Evolutionary conservation across 37 sponge, comb jelly and placozoan genomes (phyloP).

Genomic region (Hormiphora californensis): DNA sequence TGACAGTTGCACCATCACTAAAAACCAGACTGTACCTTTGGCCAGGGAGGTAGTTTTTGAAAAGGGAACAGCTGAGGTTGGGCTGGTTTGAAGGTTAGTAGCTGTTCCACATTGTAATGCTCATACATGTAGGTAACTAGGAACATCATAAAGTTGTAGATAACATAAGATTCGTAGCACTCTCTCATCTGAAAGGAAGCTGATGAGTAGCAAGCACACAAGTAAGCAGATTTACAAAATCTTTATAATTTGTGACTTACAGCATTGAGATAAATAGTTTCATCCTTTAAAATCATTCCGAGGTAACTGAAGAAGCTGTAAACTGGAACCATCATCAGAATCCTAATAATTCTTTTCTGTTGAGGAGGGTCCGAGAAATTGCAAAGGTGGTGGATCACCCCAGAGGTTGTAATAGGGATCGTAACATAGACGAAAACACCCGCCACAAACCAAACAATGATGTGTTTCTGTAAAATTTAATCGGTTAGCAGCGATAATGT

Average conservation of each 20-base stretch:
- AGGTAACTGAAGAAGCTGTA: conserved; percentile 34
- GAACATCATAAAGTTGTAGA: conserved; percentile 87
- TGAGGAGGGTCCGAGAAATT: conserved; percentile 83
- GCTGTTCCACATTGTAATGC: conserved; percentile 56
- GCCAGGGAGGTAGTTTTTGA: conserved; percentile 61
- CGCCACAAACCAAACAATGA: conserved; percentile 82
- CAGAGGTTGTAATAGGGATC: conserved; percentile 61
- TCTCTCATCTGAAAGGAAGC: conserved; percentile 56
- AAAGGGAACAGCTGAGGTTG: conserved; percentile 62
- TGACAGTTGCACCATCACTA: neutral
- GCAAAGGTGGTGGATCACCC: conserved; percentile 69
- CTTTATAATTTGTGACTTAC: conserved; percentile 41
- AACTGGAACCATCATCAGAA: conserved; percentile 44
- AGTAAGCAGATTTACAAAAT: neutral
- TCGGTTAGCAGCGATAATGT: conserved; percentile 62
- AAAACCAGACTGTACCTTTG: conserved; percentile 16
- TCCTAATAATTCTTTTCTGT: conserved; percentile 79
- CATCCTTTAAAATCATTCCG: conserved; percentile 6
- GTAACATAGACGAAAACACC: conserved; percentile 79
- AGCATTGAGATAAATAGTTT: neutral
- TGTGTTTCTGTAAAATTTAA: conserved; percentile 31
- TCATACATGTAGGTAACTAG: conserved; percentile 72
- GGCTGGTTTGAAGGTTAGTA: conserved; percentile 52
- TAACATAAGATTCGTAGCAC: conserved; percentile 84
- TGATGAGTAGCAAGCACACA: conserved; percentile 1